phyloP scores from a whole-genome alignment of 1,140 invertebrate genomes.

The Solenopsis fugax region DNA sequence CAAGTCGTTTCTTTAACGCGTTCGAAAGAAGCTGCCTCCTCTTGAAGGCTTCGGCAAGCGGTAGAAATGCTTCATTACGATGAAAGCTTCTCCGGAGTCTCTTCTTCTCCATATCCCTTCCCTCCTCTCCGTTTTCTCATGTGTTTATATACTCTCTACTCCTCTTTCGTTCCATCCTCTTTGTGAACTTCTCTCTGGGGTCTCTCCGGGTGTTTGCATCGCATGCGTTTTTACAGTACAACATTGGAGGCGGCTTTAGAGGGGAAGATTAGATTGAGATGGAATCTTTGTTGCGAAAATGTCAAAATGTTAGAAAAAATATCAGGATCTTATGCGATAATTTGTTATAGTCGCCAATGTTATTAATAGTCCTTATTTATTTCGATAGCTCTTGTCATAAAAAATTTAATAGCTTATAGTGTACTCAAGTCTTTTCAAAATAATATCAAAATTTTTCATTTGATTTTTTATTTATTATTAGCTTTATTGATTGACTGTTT shows the following conservation, averaged over 20 bases:
- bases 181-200: constrained; percentile 63
- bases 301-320: background rate
- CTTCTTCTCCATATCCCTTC: constrained; percentile 65
- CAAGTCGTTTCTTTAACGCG: constrained; percentile 74
- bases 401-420: no score
- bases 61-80: constrained; percentile 83
- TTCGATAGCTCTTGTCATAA: no score
- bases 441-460: no score
- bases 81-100: constrained; percentile 80
- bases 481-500: background rate
- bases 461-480: background rate
- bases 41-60: constrained; percentile 69
- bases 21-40: constrained; percentile 66
- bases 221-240: constrained; percentile 56
- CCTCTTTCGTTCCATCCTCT: constrained; percentile 45
- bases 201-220: constrained; percentile 47
- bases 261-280: background rate
- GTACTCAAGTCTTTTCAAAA: no score
- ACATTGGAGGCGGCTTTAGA: constrained; percentile 67
- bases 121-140: constrained; percentile 15
- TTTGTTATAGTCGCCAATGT: no score
- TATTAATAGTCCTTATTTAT: no score
- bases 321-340: no score
- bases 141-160: constrained; percentile 48
- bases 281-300: background rate